Evolutionary conservation across 2,888 invertebrate genomes (phyloP), one percentile per base, ranked within the genome.

Genomic region (Anthophora plumipes): DNA sequence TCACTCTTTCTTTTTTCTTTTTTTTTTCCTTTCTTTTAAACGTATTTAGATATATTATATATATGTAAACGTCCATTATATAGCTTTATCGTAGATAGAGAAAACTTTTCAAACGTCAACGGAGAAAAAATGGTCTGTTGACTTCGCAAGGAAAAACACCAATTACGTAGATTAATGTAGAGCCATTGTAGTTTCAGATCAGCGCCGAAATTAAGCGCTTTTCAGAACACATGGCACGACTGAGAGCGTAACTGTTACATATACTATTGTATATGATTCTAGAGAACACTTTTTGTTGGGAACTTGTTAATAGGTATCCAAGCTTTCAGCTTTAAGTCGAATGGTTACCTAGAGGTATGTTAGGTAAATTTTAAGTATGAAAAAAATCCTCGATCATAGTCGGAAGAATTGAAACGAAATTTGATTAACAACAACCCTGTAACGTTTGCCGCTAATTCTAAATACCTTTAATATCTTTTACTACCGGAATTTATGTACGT

Each of bases 121-220:
- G 85, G 91, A 73, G n/a, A n/a, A n/a, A 75, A 83, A 85, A 37
- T 11, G 54, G 1, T 64, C 89, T 91, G 93, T 93, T 93, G 92
- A 92, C 91, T 90, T 91, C 83, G 91, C 91, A 93, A 93, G 93
- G 93, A 91, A 88, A 91, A 93, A 93, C 93, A 93, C 93, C 93
- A 93, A 93, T 93, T 90, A 92, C 91, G 91, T 92, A 92, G 92
- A 92, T 91, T 92, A 92, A 90, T 88, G 90, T 90, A 89, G 88
- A 87, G 85, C 89, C 90, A 90, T 85, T 67, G 85, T 87, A 75
- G 86, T 87, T 83, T 85, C 87, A 85, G 72, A 82, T 85, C 80
- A 73, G 79, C 76, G 88, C 84, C 74, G 37, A 76, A 31, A 31
- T n/a, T 77, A 74, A 72, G 84, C 81, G 77, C 81, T 85, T 84